Base-by-base conservation (phyloP, 2,113 vertebrate species). In the Puntigrus tetrazona region DNA sequence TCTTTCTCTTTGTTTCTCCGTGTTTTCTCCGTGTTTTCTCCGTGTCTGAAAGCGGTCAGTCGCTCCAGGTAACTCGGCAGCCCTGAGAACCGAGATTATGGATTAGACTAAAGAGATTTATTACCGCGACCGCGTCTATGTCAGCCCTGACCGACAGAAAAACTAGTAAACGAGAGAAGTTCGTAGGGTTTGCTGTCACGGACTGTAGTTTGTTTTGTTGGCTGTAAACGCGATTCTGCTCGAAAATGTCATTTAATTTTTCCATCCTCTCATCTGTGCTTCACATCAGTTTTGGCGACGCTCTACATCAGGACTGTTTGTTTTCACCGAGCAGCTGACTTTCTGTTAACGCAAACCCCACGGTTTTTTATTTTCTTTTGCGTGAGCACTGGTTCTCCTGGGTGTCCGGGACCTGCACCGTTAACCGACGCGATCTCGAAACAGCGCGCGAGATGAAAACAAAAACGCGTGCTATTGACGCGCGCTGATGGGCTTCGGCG, bases 1-100 rank as follows among this genome's bases (percentile, higher is more conserved):
- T 36, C 10, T 18, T 10, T 27, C 14, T 47, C 14, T 47, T 67
- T 16, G 27, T 65, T 47, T 80, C 25, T 16, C n/a, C n/a, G 16
- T 3, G 14, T 2, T 79, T 47, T 45, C 7, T 72, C 10, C 13
- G 16, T 3, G 14, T 2, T 79, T 47, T 45, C 7, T 72, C 10
- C 13, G 29, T 36, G 4, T 52, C 7, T 36, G 9, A 14, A 18
- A 1, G 79, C 1, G 45, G 1, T 25, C 74, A 16, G 91, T 90
- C 87, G 89, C 85, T 81, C 5, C 82, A 70, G 63, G 57, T 87
- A 85, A 77, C 79, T 83, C 74, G 89, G 85, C 87, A 88, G 89
- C 78, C 63, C 69, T 80, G 87, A 83, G 79, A 86, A 90, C 89
- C 87, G 91, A 88, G 93, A 94, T 94, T 94, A 94, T 91, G 72